Base-by-base conservation (phyloP, 1,140 invertebrate species). In the Theocolax elegans region DNA sequence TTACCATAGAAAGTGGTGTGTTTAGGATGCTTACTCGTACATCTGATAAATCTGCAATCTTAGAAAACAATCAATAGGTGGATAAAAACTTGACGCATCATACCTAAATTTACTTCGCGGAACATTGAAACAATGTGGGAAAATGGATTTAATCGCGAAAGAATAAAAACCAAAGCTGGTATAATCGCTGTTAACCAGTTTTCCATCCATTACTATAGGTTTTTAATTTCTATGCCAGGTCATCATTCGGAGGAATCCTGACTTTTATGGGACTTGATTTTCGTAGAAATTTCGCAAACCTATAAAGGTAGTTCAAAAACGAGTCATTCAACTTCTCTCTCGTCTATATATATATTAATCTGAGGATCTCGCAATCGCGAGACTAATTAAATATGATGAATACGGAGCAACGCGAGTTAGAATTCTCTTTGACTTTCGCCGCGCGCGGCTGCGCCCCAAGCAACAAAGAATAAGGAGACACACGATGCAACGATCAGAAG, bases 331-430 rank as follows among this genome's bases (percentile, higher is more conserved):
- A 4, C 38, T 60, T 25, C 25, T 60, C 17, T 46, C 15, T 1
- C 15, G 19, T 21, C 46, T 31, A 70, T 44, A 44, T 21, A 19
- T 44, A 35, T 17, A 29, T 27, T 3, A 9, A 29, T 19, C 54
- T 31, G 12, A 3, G 7, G 19, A 48, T 54, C 53, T 19, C 29
- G 38, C 25, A 62, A 59, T 31, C 25, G 56, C 25, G 46, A 10
- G 72, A 65, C 64, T 74, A 74, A 79, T 79, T 76, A 78, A 80
- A 77, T 76, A 73, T 76, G 74, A 78, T 64, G 75, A 69, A 74
- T 69, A 73, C 73, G 66, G 54, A 68, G 44, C 40, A 58, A 40
- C 31, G 38, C 31, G 40, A 38, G 38, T 35, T 42, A 7, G 6
- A 9, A 31, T 40, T 58, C n/a, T 10, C 51, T 71, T 67, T 63